Base-by-base conservation (phyloP, 2,888 invertebrate species). In the Embidobia sp. region DNA sequence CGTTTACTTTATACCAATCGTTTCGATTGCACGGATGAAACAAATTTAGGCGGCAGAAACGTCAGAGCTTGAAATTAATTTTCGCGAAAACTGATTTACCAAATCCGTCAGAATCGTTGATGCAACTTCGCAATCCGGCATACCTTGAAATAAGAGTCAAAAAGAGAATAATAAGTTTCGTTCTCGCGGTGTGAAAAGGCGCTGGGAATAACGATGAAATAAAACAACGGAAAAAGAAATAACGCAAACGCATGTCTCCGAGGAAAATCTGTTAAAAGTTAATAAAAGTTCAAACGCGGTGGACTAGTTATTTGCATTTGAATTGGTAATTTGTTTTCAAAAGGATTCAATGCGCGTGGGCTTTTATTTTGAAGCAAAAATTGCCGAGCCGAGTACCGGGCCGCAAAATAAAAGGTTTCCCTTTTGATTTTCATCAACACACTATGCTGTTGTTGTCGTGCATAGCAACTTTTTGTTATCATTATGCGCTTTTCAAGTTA, bases 211-310 rank as follows among this genome's bases (percentile, higher is more conserved):
- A 31, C 11, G 7, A 53, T 16, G 26, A 27, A 40, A 55, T 16
- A 1, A 7, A 16, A 44, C 4, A 44, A 31, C 44, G 44, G 10
- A 19, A n/a, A 44, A 1, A 19, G 26, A 59, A 55, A 29, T 37
- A 49, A 37, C 55, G 40, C 57, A 31, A 67, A 48, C 37, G 35
- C 31, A 51, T 67, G 48, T 67, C 67, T 53, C 53, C 27, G 48
- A 40, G 57, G 40, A 19, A 57, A 67, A 67, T 48, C 48, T 46
- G 67, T 67, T 67, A 67, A 67, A 67, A 67, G 67, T 57, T 67
- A 67, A 67, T 67, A 67, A 55, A 67, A 67, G 67, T 67, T 67
- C 67, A 67, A 57, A 57, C 48, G 57, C 40, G 40, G 4, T 26
- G 29, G 13, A 1, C 57, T 66, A 40, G 64, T 53, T 42, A 44